These are phyloP conservation scores for Frankliniella intonsa DNA, from an alignment of 2,888 invertebrate genomes.

Conservation along the genomic window DNA sequence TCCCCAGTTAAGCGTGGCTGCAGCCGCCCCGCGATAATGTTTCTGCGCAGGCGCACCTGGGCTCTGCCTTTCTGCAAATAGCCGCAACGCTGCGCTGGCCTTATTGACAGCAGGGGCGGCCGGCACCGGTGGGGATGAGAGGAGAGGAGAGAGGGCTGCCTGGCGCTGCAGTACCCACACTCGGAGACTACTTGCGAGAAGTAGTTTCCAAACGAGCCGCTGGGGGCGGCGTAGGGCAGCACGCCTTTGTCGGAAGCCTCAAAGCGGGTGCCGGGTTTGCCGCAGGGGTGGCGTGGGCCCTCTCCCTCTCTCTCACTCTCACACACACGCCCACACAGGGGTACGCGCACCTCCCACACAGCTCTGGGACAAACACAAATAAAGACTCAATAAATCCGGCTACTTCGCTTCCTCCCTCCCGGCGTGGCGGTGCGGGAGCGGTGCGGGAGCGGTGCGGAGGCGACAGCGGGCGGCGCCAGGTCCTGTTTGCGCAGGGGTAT, in stretches of 20 bases:
- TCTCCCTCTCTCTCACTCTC: background rate
- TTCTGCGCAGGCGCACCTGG: too few species aligned
- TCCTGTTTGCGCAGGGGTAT: background rate
- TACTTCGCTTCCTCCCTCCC: background rate
- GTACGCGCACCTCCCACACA: background rate
- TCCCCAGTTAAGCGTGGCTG: too few species aligned
- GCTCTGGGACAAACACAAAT: background rate
- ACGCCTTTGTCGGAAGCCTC: constrained; percentile 12
- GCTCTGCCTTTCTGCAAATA: too few species aligned
- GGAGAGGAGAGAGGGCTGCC: too few species aligned
- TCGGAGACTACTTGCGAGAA: too few species aligned
- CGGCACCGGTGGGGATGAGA: too few species aligned
- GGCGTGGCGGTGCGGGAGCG: too few species aligned
- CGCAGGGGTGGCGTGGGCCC: background rate
- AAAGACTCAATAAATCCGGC: constrained; percentile 16
- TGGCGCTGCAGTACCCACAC: too few species aligned
- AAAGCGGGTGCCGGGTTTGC: background rate
- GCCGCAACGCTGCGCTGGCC: too few species aligned
- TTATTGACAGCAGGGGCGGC: too few species aligned
- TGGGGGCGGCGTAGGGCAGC: background rate
- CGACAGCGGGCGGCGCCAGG: background rate
- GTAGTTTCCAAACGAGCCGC: background rate
- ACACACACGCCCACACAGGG: background rate
- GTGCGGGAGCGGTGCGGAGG: too few species aligned
- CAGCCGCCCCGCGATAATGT: too few species aligned